Conservation (phyloP, 2,113 vertebrate species). For the Notothenia coriiceps region DNA sequence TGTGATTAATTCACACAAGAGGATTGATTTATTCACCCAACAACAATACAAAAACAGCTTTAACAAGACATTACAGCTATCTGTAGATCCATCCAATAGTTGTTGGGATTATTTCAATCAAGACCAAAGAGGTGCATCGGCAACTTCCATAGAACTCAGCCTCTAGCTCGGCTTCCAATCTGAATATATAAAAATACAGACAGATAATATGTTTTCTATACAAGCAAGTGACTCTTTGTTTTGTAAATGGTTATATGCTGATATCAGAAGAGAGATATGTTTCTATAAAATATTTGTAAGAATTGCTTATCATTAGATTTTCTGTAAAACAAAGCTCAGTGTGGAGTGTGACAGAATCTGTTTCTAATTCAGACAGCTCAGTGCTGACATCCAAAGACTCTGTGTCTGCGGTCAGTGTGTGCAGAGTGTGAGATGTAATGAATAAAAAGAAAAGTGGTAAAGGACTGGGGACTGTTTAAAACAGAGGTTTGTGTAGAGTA, state of each 20-base stretch:
- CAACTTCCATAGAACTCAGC: too few relatives aligned
- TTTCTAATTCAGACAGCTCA: neutral
- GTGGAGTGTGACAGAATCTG: neutral
- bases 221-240: neutral
- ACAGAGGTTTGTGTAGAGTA: slow-evolving; percentile 53
- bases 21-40: neutral
- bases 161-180: neutral
- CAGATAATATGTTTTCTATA: neutral
- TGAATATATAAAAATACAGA: neutral
- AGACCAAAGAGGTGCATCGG: neutral
- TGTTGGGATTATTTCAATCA: neutral
- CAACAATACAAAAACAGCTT: neutral
- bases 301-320: neutral
- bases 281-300: neutral
- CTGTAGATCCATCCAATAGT: neutral
- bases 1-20: neutral
- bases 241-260: neutral
- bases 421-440: slow-evolving; percentile 21
- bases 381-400: neutral
- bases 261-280: neutral
- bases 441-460: slow-evolving; percentile 18
- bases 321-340: neutral
- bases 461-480: slow-evolving; percentile 30
- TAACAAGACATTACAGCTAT: neutral
- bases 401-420: slow-evolving; percentile 2